phyloP scores from a whole-genome alignment of 2,888 invertebrate genomes.

The Synanthedon tipuliformis region DNA sequence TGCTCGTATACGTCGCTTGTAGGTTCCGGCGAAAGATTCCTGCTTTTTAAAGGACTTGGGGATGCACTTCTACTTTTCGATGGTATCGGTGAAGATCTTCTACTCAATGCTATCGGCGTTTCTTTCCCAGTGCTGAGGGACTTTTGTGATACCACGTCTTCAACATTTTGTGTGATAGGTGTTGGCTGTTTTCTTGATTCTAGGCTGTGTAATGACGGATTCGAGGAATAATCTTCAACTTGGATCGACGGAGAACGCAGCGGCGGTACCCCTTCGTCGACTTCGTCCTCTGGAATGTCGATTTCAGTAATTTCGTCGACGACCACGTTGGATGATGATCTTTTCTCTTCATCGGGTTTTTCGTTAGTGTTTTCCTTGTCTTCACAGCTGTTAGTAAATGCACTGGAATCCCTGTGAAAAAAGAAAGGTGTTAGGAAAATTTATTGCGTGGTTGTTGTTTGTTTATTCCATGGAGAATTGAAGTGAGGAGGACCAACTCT shows the following conservation, averaged over 20 bases:
- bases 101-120: slow-evolving; percentile 14
- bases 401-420: slow-evolving; percentile 54
- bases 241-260: slow-evolving; percentile 46
- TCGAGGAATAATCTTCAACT: slow-evolving; percentile 45
- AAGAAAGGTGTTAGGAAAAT: slow-evolving; percentile 2
- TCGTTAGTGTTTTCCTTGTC: slow-evolving; percentile 16
- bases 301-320: slow-evolving; percentile 18
- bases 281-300: slow-evolving; percentile 14
- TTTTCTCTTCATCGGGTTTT: slow-evolving; percentile 25
- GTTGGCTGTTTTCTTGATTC: slow-evolving; percentile 15
- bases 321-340: slow-evolving; percentile 11
- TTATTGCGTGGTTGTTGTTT: not conserved
- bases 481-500: no score
- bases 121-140: slow-evolving; percentile 11
- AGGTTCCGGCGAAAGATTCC: slow-evolving; percentile 30
- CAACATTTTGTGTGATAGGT: slow-evolving; percentile 1
- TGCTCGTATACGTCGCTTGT: slow-evolving; percentile 19
- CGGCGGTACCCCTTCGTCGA: slow-evolving; percentile 9
- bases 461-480: not conserved
- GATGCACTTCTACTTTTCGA: slow-evolving; percentile 23
- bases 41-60: slow-evolving; percentile 26
- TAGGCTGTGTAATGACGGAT: slow-evolving; percentile 17
- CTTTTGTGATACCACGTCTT: slow-evolving; percentile 16
- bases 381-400: slow-evolving; percentile 29
- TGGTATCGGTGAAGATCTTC: slow-evolving; percentile 18